Base-by-base conservation (phyloP, 2,797 vertebrate species). In the Onychomys torridus region DNA sequence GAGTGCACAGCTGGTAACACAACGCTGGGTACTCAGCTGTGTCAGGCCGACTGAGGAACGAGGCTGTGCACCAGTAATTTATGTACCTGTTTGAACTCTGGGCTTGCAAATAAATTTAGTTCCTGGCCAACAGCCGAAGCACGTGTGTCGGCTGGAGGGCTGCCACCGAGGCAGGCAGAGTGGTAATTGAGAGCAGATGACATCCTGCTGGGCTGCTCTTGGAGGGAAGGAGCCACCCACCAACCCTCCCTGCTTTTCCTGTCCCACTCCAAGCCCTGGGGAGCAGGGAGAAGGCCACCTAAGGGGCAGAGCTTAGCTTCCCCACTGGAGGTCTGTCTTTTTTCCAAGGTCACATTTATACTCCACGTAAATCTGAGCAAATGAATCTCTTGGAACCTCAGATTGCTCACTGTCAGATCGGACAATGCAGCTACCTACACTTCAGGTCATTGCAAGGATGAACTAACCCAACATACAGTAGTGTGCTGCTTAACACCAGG, bases 61-160 rank as follows among this genome's bases (percentile, higher is more conserved):
- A 97, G 90, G 89, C 91, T 78, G 37, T 71, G 34, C 25, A 91
- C 5, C 0, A 67, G 76, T 95, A 89, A 97, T 95, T 96, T 97
- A 96, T 90, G 88, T 89, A 90, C 95, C 93, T 92, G 93, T 85
- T 96, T 96, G 94, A 96, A 97, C 94, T 73, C 79, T 59, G 76
- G 90, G 40, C 88, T 92, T 86, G 76, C 95, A 92, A 65, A 97
- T 96, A 96, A 95, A 97, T 93, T 86, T 93, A 95, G 76, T 59
- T 95, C 79, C 94, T 97, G 96, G 97, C 96, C 97, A 93, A 94
- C 29, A 86, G 97, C 95, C 96, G 78, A 73, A 96, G 95, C 92
- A 76, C 13, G 17, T 93, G 93, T 93, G 96, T 81, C 19, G 37
- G 79, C 95, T 96, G 93, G 94, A 95, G 77, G 73, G 40, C 78